Base-by-base conservation (phyloP, 2,888 invertebrate species). In the Apoda limacodes region DNA sequence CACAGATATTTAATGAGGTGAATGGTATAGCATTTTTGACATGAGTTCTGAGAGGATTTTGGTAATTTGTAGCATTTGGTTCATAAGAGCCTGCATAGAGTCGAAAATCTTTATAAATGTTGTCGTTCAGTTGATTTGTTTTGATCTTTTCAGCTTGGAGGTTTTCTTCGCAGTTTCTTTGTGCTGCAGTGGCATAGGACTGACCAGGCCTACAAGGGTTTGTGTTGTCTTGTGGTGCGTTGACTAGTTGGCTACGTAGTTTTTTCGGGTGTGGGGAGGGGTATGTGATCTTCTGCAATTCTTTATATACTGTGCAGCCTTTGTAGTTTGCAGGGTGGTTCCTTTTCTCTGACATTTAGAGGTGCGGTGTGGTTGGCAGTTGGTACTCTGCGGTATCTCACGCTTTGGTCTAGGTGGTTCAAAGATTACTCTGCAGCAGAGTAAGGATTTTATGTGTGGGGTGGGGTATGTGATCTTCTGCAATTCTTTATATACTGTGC, bases 271-370 rank as follows among this genome's bases (percentile, higher is more conserved):
- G 5, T 7, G 7, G 7, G 17, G 7, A 5, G 5, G 17, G 17
- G 7, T 6, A 17, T 17, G 5, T 17, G 17, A 26, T 17, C 25
- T 39, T 44, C 22, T 37, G 39, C 6, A 45, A 14, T 4, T 47
- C 43, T 21, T 30, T 41, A 13, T 44, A 45, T 2, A 40, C 39
- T 6, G 11, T 30, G 21, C 42, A 45, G 11, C 40, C 40, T 12
- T 42, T 44, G 11, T 43, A 48, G 20, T 46, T 47, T 1, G 45
- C 45, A 3, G 46, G 43, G 13, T 50, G 48, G 11, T 47, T 47
- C 5, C 45, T 48, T 2, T 39, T 31, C 20, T 46, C 46, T 2
- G 45, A 34, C 0, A 34, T 37, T 42, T 20, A 1, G 48, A 49
- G 26, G 49, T 45, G 1, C 43, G 43, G 22, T 46, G 47, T 11